A percentile compares a stretch with the other conserved stretches of the same genome.
phyloP scores from a whole-genome alignment of 2,888 invertebrate genomes.

The Xanthia togata region DNA sequence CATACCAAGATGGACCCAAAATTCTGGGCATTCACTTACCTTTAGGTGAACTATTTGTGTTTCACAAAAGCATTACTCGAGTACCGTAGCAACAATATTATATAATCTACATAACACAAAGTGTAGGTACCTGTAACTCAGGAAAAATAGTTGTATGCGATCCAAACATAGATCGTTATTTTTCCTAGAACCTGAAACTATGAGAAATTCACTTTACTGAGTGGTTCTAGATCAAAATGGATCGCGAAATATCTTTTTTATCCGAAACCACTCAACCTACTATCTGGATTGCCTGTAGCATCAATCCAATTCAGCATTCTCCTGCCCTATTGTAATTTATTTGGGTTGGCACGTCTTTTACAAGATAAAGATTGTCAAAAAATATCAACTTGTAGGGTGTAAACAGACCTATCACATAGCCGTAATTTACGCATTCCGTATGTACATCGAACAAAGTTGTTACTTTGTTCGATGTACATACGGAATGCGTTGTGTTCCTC shows the following conservation, averaged over 20 bases:
- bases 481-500: no score
- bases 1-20: conserved; percentile 7
- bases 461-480: no score
- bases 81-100: neutral
- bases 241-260: conserved; percentile 2
- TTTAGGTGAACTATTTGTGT: neutral
- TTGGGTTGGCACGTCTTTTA: neutral
- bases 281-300: neutral
- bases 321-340: neutral
- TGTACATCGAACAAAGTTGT: neutral
- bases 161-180: neutral
- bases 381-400: neutral
- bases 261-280: neutral
- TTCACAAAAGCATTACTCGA: conserved; percentile 8
- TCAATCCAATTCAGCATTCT: conserved; percentile 5
- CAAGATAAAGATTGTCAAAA: neutral
- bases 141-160: neutral
- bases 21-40: conserved; percentile 17
- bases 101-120: neutral
- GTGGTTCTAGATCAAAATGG: neutral
- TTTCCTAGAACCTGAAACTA: neutral
- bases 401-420: neutral
- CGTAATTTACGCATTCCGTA: neutral
- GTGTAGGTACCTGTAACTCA: neutral
- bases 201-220: neutral